Conservation (phyloP, 2,797 vertebrate genomes). For the Mergus octosetaceus region DNA sequence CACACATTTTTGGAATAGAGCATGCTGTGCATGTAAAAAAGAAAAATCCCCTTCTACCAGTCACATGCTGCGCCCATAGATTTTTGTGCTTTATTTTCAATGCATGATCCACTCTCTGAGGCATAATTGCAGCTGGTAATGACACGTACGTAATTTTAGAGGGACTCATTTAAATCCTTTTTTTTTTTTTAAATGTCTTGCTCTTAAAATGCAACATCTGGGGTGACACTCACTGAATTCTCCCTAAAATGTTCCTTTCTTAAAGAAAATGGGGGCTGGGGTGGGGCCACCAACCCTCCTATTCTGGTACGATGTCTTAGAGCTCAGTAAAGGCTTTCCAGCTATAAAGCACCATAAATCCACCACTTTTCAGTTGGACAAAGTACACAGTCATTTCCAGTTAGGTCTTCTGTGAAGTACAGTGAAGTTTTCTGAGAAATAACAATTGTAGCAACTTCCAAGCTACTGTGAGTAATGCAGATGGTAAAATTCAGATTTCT, state of each 20-base stretch:
- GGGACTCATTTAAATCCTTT: background rate
- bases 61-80: background rate
- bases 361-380: background rate
- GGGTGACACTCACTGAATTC: background rate
- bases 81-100: background rate
- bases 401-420: background rate
- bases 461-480: background rate
- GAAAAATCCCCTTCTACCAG: conserved; percentile 17
- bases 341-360: background rate
- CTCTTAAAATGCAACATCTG: background rate
- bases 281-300: background rate
- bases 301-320: background rate
- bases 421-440: background rate
- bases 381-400: background rate
- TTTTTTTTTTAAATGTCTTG: background rate
- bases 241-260: background rate
- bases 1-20: conserved; percentile 64
- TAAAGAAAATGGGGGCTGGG: background rate
- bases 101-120: accelerated
- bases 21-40: background rate
- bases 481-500: background rate
- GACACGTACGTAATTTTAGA: background rate
- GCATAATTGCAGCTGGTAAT: background rate
- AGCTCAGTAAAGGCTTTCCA: background rate
- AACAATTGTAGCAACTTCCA: background rate